phyloP scores from a whole-genome alignment of 2,797 vertebrate species.

The Rhynchonycteris naso region DNA sequence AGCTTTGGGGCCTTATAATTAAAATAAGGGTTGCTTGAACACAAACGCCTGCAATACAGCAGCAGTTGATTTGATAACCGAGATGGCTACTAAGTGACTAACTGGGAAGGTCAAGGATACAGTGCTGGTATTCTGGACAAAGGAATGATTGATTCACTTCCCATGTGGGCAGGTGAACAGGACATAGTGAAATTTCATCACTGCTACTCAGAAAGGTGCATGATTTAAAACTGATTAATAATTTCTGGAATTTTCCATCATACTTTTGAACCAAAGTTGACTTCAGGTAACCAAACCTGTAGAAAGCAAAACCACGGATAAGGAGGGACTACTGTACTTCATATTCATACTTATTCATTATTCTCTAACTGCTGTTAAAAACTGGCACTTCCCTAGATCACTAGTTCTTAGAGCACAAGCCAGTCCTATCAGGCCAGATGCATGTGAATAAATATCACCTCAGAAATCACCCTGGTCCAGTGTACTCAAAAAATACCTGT shows the following conservation, averaged over 20 bases:
- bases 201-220: background rate
- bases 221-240: background rate
- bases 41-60: background rate
- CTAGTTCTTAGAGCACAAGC: background rate
- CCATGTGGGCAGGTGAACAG: no score
- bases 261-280: background rate
- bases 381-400: background rate
- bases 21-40: background rate
- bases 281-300: background rate
- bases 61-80: background rate
- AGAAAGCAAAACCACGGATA: background rate
- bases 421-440: background rate
- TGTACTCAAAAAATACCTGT: background rate
- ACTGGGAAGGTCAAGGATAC: background rate
- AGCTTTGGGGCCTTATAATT: background rate
- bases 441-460: background rate
- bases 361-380: slow-evolving; percentile 31
- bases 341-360: background rate
- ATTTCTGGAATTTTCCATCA: background rate
- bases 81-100: background rate
- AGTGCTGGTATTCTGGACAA: background rate
- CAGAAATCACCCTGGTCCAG: background rate
- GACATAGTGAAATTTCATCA: background rate
- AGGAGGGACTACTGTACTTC: background rate
- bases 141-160: background rate